These are phyloP conservation scores for Drosophila monieri DNA, from an alignment of 2,888 invertebrate genomes.

Conservation along the genomic window DNA sequence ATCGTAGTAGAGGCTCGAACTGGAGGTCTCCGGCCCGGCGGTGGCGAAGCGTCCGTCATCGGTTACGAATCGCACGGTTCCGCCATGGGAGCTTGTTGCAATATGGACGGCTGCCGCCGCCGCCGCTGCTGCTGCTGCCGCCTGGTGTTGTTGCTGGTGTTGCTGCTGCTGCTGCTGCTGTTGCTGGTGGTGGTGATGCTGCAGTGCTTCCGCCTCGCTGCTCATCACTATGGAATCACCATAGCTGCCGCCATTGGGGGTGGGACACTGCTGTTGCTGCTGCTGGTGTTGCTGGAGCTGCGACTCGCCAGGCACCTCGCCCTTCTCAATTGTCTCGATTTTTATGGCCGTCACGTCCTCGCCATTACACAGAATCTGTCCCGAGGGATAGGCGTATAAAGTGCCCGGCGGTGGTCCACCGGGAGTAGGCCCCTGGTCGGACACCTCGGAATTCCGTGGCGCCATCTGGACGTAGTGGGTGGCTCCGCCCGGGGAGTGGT, in stretches of 20 bases:
- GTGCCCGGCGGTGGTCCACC: slow-evolving; percentile 56
- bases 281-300: slow-evolving; percentile 63
- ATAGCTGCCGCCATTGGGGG: slow-evolving; percentile 74
- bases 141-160: slow-evolving; percentile 55
- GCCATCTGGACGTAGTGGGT: slow-evolving; percentile 81
- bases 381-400: slow-evolving; percentile 73
- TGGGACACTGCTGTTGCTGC: slow-evolving; percentile 75
- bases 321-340: slow-evolving; percentile 81
- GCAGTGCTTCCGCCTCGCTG: slow-evolving; percentile 66
- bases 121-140: slow-evolving; percentile 47
- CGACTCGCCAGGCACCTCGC: slow-evolving; percentile 61
- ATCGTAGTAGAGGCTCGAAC: slow-evolving; percentile 71
- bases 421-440: slow-evolving; percentile 54
- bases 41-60: slow-evolving; percentile 69
- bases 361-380: slow-evolving; percentile 76
- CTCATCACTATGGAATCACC: slow-evolving; percentile 75
- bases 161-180: slow-evolving; percentile 65
- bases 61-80: slow-evolving; percentile 56
- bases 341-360: slow-evolving; percentile 80
- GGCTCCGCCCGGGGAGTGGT: slow-evolving; percentile 71
- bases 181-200: slow-evolving; percentile 68
- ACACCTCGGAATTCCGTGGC: slow-evolving; percentile 76
- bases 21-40: slow-evolving; percentile 37
- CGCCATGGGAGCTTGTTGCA: slow-evolving; percentile 36
- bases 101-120: slow-evolving; percentile 46